These are phyloP conservation scores for Endotricha flammealis DNA, from an alignment of 2,888 invertebrate genomes.

Conservation along the genomic window DNA sequence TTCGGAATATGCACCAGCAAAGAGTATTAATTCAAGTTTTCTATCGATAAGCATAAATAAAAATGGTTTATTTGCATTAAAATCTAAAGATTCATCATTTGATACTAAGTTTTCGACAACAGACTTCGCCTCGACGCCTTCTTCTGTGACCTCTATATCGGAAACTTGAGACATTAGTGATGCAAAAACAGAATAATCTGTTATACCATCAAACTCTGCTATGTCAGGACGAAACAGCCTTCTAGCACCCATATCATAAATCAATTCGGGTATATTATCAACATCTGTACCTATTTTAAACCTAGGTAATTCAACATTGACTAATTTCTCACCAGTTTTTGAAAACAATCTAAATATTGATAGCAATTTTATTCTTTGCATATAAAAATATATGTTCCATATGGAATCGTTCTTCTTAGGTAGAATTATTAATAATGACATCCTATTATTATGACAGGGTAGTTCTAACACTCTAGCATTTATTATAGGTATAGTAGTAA, in stretches of 20 bases:
- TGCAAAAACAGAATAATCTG: constrained; percentile 38
- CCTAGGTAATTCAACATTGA: constrained; percentile 46
- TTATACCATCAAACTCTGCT: constrained; percentile 45
- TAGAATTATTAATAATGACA: constrained; percentile 48
- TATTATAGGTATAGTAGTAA: constrained; percentile 33
- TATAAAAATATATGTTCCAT: constrained; percentile 31
- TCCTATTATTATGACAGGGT: constrained; percentile 30
- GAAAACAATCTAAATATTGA: constrained; percentile 43
- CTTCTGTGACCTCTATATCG: constrained; percentile 46
- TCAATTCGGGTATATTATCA: constrained; percentile 45
- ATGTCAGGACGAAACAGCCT: constrained; percentile 45
- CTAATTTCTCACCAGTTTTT: constrained; percentile 24
- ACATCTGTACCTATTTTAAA: constrained; percentile 42
- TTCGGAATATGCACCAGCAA: constrained; percentile 47
- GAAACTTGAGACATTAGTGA: constrained; percentile 49
- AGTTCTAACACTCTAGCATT: constrained; percentile 46
- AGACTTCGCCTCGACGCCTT: constrained; percentile 31
- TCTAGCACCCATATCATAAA: constrained; percentile 53
- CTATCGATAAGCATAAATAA: constrained; percentile 49
- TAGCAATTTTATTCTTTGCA: constrained; percentile 36
- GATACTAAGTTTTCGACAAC: constrained; percentile 27
- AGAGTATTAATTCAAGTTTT: constrained; percentile 46
- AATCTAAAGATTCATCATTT: constrained; percentile 26
- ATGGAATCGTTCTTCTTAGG: constrained; percentile 23
- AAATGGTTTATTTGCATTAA: constrained; percentile 46